Conservation (phyloP, 2,888 invertebrate genomes). For the Sinodicranocentrus sp. region DNA sequence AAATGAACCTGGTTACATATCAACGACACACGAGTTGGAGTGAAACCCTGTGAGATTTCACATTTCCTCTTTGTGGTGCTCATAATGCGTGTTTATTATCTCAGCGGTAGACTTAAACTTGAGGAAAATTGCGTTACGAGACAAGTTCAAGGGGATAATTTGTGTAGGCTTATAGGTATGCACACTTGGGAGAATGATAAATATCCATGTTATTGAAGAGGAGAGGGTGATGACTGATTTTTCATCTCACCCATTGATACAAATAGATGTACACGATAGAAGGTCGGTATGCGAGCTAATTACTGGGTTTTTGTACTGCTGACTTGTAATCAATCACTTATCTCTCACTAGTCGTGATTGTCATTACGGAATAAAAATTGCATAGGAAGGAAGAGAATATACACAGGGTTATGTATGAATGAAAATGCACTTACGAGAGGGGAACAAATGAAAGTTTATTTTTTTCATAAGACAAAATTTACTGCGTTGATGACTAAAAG, state of each 20-base stretch:
- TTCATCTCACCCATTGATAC: too few relatives aligned
- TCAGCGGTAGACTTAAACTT: not conserved
- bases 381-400: slow-evolving; percentile 3
- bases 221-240: too few relatives aligned
- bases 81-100: not conserved
- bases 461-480: not conserved
- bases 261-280: too few relatives aligned
- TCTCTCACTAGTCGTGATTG: not conserved
- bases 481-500: not conserved
- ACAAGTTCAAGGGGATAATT: not conserved
- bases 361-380: not conserved
- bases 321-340: not conserved
- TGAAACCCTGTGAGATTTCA: not conserved
- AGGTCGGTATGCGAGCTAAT: too few relatives aligned
- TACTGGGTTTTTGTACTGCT: too few relatives aligned
- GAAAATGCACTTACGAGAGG: not conserved
- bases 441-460: slow-evolving; percentile 1
- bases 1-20: not conserved
- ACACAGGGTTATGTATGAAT: not conserved
- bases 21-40: not conserved
- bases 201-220: too few relatives aligned
- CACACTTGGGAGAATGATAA: too few relatives aligned
- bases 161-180: too few relatives aligned
- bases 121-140: not conserved
- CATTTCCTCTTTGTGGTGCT: not conserved